Evolutionary conservation across 2,888 invertebrate species (phyloP), one percentile per base, ranked within the genome.

Genomic region (Tetramorium bicarinatum): DNA sequence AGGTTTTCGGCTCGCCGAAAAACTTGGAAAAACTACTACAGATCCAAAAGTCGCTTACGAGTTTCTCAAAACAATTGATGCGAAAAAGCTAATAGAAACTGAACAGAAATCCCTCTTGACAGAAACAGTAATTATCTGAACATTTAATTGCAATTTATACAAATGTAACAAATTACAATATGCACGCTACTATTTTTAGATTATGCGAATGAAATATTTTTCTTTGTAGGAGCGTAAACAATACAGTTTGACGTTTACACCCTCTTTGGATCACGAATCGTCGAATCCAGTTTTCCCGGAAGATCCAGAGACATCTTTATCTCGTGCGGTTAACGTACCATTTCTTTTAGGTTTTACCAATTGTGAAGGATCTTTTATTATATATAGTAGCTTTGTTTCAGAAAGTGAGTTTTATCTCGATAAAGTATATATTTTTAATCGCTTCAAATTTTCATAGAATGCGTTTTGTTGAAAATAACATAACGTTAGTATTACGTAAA

Each of bases 11-110:
- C 18, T 94, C 2, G 91, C 91, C 1, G 86, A 87, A 0, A n/a
- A 34, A 1, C 82, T 94, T 1, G 93, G 93, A 21, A 74, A 86
- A 25, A 82, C 87, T 0, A 89, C 86, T 0, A 59, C 80, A 1
- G 93, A 94, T 81, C 90, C 92, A 0, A 82, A 88, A 49, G 82
- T 71, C 21, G 82, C 93, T 25, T 44, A 94, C 0, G 87, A 93
- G 34, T 94, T 92, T 83, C 84, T 94, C 0, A 83, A 88, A 47
- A 87, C 85, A 0, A 13, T 93, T 8, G 93, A 94, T 25, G 64
- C 86, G 15, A 3, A 66, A 0, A 54, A 83, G 21, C 87, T 95
- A 15, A 62, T 93, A 0, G 54, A 86, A 2, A 76, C 83, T 0
- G 91, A 92, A 21, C 52, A 44, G 7, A 59, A 62, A 2, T 3